These are phyloP conservation scores for Scaptomyza montana DNA, from an alignment of 1,140 invertebrate species.

Conservation along the genomic window DNA sequence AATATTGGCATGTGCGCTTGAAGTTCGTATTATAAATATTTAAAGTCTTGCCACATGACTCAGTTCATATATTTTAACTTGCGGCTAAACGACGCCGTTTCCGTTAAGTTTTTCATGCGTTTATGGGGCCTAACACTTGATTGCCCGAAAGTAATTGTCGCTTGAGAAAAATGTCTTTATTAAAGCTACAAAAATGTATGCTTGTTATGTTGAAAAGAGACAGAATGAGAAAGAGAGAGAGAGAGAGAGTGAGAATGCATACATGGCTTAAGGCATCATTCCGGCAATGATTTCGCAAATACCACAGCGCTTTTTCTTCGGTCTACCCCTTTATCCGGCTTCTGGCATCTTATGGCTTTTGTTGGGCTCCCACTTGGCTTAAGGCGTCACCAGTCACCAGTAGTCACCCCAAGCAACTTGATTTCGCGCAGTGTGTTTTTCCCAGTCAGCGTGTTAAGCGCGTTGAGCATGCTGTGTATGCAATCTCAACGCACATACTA, in stretches of 20 bases:
- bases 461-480: constrained; percentile 44
- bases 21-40: neutral
- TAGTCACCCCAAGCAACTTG: constrained; percentile 23
- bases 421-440: constrained; percentile 23
- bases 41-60: neutral
- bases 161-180: constrained; percentile 3
- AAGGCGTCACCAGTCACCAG: constrained; percentile 21
- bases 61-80: neutral
- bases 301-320: constrained; percentile 12
- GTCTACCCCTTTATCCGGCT: constrained; percentile 26
- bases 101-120: neutral
- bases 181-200: constrained; percentile 21
- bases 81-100: neutral
- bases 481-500: constrained; percentile 41
- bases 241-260: neutral
- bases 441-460: constrained; percentile 24
- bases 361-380: constrained; percentile 30
- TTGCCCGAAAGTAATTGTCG: constrained; percentile 12
- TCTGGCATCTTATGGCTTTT: constrained; percentile 15
- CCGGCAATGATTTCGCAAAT: constrained; percentile 35
- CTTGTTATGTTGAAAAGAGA: too few relatives aligned
- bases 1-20: too few relatives aligned
- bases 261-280: constrained; percentile 25
- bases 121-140: constrained; percentile 6
- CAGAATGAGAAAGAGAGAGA: too few relatives aligned